phyloP scores from a whole-genome alignment of 92 coral and sea anemone genomes.

The Isaurus tuberculatus region DNA sequence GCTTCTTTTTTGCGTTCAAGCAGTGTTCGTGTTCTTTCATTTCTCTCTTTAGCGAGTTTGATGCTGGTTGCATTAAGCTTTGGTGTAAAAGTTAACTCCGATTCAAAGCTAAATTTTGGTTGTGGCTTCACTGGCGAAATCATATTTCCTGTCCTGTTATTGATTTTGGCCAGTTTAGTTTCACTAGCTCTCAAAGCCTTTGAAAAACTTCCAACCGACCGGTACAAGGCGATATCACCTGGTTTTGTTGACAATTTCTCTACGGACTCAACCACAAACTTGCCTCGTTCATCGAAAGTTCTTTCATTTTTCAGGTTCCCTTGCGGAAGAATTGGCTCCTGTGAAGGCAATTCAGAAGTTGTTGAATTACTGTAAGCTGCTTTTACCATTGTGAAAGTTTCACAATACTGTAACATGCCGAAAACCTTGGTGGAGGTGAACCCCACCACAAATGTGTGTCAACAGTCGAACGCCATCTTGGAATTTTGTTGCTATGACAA shows the following conservation, averaged over 20 bases:
- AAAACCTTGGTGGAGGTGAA: slow-evolving; percentile 39
- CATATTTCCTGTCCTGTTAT: slow-evolving; percentile 66
- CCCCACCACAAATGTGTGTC: slow-evolving; percentile 39
- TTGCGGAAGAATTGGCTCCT: slow-evolving; percentile 50
- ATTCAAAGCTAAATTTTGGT: slow-evolving; percentile 74
- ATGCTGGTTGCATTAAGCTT: slow-evolving; percentile 89
- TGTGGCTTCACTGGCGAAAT: slow-evolving; percentile 70
- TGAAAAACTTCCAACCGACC: slow-evolving; percentile 57
- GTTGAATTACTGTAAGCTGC: slow-evolving; percentile 66
- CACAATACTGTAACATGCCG: slow-evolving; percentile 96
- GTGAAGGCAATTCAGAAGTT: slow-evolving; percentile 63
- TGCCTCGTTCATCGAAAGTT: slow-evolving; percentile 49
- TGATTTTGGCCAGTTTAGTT: slow-evolving; percentile 69
- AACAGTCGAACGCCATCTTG: slow-evolving; percentile 88
- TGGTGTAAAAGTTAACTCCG: slow-evolving; percentile 95
- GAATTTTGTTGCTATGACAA: slow-evolving; percentile 73
- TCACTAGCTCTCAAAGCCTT: slow-evolving; percentile 46
- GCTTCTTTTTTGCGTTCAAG: slow-evolving; percentile 60
- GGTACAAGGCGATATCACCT: slow-evolving; percentile 71
- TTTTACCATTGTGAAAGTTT: slow-evolving; percentile 86
- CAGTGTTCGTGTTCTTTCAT: slow-evolving; percentile 56
- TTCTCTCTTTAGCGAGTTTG: slow-evolving; percentile 89
- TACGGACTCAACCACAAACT: slow-evolving; percentile 63
- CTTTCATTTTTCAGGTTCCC: slow-evolving; percentile 44
- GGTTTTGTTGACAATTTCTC: slow-evolving; percentile 71